Base-by-base conservation (phyloP, 2,888 invertebrate genomes). In the Lithophane ornitopus region DNA sequence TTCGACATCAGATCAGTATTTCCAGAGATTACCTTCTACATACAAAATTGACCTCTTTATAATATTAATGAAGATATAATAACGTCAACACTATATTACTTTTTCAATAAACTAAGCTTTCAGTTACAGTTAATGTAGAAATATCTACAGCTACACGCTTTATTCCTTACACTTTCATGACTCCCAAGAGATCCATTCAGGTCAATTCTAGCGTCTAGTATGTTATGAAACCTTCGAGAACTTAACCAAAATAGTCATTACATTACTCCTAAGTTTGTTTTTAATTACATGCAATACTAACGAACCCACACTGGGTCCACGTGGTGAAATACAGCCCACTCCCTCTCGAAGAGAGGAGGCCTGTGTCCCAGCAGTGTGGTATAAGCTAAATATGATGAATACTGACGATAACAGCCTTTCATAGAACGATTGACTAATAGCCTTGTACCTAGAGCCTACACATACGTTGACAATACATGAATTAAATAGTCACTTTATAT, bases 401-500 rank as follows among this genome's bases (percentile, higher is more conserved):
- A 46, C 14, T 56, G 46, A 26, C 14, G 62, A 66, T 54, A 34
- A 34, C 41, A 14, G 59, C 26, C 26, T 66, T 65, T 71, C 79
- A 41, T 41, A 49, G 44, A 71, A 63, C 39, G n/a, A 54, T 59
- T 72, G 54, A 58, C 41, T 44, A 54, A 67, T 67, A 69, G 58
- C 63, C 22, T 11, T 69, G 12, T 70, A 69, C 59, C 26, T 39
- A 74, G 58, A 68, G 70, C 67, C 54, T 62, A 76, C 69, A 68
- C 58, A 46, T 46, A 41, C 61, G 70, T 78, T 75, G 74, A 85
- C 84, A 84, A 85, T 84, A 78, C 28, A 82, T 46, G 73, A 81
- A 86, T 75, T 74, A 71, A 74, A 67, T 58, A 76, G 34, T 16
- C 69, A 81, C 81, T 84, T 81, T 81, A 75, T 76, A 86, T 84